Evolutionary conservation across 1,140 invertebrate species (phyloP).

Genomic region (Euura saliciscinereae): DNA sequence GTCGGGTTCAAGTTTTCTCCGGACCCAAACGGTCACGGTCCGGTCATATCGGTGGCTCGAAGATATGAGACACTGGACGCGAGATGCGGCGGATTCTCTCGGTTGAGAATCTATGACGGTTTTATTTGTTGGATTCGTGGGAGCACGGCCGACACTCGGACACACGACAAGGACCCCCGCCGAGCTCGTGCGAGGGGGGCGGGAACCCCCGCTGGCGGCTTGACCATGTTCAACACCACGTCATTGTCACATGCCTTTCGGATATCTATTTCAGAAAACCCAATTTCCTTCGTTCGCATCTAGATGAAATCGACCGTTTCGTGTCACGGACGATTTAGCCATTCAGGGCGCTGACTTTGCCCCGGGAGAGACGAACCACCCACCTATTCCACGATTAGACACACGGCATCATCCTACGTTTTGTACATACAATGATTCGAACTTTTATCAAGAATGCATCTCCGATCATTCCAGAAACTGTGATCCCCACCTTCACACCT

Average conservation of each 20-base stretch:
- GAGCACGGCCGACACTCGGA: background rate
- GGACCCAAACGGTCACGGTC: too few relatives aligned
- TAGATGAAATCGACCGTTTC: conserved; percentile 4
- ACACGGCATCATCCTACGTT: background rate
- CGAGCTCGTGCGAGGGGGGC: background rate
- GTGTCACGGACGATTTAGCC: conserved; percentile 4
- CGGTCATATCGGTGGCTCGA: too few relatives aligned
- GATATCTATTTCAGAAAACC: background rate
- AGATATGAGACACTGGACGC: too few relatives aligned
- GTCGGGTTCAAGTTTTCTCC: too few relatives aligned
- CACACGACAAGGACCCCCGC: background rate
- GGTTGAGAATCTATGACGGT: conserved; percentile 8
- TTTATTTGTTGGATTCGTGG: background rate
- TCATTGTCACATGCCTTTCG: conserved; percentile 4
- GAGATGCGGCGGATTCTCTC: background rate
- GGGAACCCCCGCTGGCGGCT: background rate
- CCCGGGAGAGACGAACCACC: too few relatives aligned
- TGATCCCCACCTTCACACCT: too few relatives aligned
- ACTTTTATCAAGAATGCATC: too few relatives aligned
- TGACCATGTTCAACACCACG: conserved; percentile 4
- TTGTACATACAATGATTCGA: too few relatives aligned
- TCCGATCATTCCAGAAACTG: too few relatives aligned
- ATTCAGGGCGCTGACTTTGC: background rate
- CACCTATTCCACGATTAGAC: background rate
- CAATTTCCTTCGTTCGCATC: background rate